These are phyloP conservation scores for Intellagama lesueurii DNA, from an alignment of 2,797 vertebrate species.

Conservation along the genomic window DNA sequence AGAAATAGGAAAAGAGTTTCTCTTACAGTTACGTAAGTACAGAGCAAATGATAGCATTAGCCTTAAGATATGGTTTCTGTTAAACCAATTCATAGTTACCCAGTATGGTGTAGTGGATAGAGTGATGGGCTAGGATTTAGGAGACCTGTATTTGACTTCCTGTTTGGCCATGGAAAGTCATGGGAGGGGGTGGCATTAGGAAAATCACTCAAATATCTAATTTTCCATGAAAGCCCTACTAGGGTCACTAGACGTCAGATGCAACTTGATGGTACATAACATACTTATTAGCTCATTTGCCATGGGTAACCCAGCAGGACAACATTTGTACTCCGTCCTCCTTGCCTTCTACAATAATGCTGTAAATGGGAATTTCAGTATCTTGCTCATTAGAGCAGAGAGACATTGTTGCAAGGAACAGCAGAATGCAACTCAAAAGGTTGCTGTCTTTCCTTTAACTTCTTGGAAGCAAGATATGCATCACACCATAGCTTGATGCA, in stretches of 20 bases:
- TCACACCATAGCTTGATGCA: not conserved
- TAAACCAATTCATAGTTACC: too few relatives aligned
- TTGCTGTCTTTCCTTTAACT: not conserved
- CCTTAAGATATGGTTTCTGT: not conserved
- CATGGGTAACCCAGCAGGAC: too few relatives aligned
- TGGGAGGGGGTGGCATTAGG: too few relatives aligned
- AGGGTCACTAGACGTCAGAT: too few relatives aligned
- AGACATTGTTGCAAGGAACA: not conserved
- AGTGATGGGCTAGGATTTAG: too few relatives aligned
- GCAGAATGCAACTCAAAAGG: not conserved
- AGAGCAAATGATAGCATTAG: not conserved
- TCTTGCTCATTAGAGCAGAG: not conserved
- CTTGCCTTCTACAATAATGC: not conserved
- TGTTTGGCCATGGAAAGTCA: too few relatives aligned
- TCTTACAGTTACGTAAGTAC: not conserved
- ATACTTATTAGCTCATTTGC: not conserved
- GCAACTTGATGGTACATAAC: too few relatives aligned
- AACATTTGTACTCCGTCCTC: not conserved
- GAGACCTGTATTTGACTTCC: too few relatives aligned
- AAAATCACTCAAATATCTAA: too few relatives aligned
- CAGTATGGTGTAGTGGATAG: too few relatives aligned
- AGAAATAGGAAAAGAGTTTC: conserved; percentile 32
- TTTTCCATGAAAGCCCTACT: too few relatives aligned
- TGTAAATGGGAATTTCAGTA: not conserved
- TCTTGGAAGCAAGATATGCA: not conserved